Evolutionary conservation across 2,797 vertebrate genomes (phyloP).

Genomic region (Poecilia gillii): DNA sequence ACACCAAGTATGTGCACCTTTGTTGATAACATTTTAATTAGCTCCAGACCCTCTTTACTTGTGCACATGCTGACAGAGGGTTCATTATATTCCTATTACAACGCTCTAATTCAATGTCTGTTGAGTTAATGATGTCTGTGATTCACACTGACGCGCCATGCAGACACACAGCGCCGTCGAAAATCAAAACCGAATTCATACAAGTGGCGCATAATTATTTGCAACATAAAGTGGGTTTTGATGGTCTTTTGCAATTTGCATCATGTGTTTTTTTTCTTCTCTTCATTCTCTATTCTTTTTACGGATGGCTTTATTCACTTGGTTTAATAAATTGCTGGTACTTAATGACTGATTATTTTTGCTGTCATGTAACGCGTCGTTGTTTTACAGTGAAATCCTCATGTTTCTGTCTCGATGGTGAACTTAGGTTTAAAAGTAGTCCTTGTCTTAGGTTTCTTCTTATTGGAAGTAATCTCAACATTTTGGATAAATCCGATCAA

Average conservation of each 20-base stretch:
- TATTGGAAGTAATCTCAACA: not conserved
- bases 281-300: not conserved
- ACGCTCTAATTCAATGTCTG: constrained; percentile 28
- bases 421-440: not conserved
- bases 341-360: not conserved
- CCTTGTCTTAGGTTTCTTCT: not conserved
- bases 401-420: not conserved
- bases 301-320: not conserved
- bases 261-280: not conserved
- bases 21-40: constrained; percentile 32
- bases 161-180: constrained; percentile 5
- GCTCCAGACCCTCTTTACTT: constrained; percentile 19
- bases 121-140: constrained; percentile 24
- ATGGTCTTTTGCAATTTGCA: not conserved
- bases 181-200: constrained; percentile 32
- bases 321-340: not conserved
- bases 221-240: constrained; percentile 11
- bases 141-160: constrained; percentile 11
- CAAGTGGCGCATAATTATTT: constrained; percentile 8
- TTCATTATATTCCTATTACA: constrained; percentile 49
- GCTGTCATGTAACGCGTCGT: not conserved
- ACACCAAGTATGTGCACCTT: not conserved
- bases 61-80: constrained; percentile 11
- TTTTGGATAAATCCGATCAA: not conserved
- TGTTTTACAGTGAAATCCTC: not conserved